Evolutionary conservation across 1,140 invertebrate genomes (phyloP), one percentile per base, ranked within the genome.

Genomic region (Carcinoscorpius rotundicauda): DNA sequence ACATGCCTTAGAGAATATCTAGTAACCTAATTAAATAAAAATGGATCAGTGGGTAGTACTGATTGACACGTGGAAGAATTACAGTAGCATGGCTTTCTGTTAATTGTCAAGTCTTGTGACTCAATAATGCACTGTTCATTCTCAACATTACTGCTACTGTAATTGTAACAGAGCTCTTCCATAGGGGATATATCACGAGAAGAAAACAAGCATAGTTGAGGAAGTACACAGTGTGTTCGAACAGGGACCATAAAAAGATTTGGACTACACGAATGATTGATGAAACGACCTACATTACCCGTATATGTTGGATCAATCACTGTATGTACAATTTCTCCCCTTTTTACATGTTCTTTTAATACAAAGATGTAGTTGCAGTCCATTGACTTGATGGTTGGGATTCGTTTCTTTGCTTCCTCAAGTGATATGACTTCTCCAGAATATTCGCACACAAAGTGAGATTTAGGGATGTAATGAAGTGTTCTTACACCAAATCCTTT

Each of bases 221-320:
- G 64, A 49, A 69, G 29, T 62, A 69, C 64, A 57, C 57, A 65
- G 52, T 64, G 53, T 9, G 61, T 56, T 6, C 68, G 53, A 55
- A 69, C 49, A 50, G 68, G 64, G 11, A 96, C 88, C 1, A 93
- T 88, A 67, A 89, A 81, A 58, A 96, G 78, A 82, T 95, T 97
- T 4, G 94, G 90, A 55, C 85, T 83, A 76, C 94, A 97, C 61
- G 88, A 87, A 79, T 97, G 94, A 81, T 97, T 98, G 68, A 97
- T 91, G 77, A 97, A 97, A 5, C 94, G 83, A 61, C 89, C 87
- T 60, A 96, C 83, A 78, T 96, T 96, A 65, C 93, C 93, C 76
- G 87, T 93, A 60, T 82, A 81, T 66, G 63, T 67, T 11, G 68
- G 64, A 64, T 69, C 68, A 57, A 69, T 64, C 6, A 69, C 66